Base-by-base conservation (phyloP, 2,888 invertebrate species). In the Ochlodes sylvanus region DNA sequence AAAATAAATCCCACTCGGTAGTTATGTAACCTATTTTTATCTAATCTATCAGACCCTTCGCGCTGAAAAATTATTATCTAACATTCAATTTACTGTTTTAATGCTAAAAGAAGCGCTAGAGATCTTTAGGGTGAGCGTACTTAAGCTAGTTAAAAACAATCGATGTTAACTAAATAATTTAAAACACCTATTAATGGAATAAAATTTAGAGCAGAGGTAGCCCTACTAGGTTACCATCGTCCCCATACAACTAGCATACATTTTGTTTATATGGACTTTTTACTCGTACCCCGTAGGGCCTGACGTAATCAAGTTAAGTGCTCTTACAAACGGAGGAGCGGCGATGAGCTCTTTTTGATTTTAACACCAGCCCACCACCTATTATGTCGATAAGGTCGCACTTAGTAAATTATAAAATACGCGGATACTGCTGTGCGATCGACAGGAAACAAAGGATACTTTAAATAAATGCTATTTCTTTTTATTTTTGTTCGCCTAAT, bases 241-340 rank as follows among this genome's bases (percentile, higher is more conserved):
- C 60, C 60, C 66, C 75, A 58, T 69, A 71, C 72, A 65, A 73
- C 75, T 71, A 63, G 72, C 63, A 64, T 69, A 54, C 68, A 67
- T 72, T 69, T 72, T 80, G 80, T 79, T 82, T 80, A 78, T 81
- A 79, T 76, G 72, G 75, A 74, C 78, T 80, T 79, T 78, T 76
- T 76, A 79, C 78, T 79, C 72, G 73, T 76, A 81, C 77, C 71
- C 79, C 78, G 78, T 81, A 82, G 80, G 84, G 85, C 85, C 85
- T 87, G 86, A 79, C 83, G 90, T 92, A 94, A 94, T 94, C 90
- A 93, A 92, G 90, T 94, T 94, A 94, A 94, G 90, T 93, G 94
- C 92, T 89, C 85, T 87, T 88, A 75, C 84, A 84, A 84, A 84
- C 67, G 79, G 79, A 81, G 82, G 82, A 81, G 82, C 82, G 83